These are phyloP conservation scores for Jacana jacana DNA, from an alignment of 2,113 vertebrate species.

Conservation along the genomic window DNA sequence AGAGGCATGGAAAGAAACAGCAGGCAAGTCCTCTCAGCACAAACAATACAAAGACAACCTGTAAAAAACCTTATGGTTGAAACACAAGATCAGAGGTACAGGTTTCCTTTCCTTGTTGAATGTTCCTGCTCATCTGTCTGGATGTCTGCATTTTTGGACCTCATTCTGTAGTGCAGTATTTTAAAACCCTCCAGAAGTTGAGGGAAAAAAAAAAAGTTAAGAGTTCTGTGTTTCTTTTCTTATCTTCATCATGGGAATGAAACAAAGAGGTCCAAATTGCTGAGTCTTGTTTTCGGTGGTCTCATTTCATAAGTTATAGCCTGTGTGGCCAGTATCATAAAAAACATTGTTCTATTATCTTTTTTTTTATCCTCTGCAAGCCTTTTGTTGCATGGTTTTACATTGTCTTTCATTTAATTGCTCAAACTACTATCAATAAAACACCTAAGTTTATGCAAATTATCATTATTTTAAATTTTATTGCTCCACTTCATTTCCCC, in stretches of 20 bases:
- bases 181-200: not conserved
- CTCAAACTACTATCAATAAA: not conserved
- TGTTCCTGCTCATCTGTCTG: not conserved
- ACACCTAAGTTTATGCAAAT: conserved; percentile 27
- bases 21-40: not conserved
- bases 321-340: not conserved
- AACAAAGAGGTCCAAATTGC: not conserved
- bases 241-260: not conserved
- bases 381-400: not conserved
- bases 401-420: not conserved
- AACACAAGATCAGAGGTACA: not conserved
- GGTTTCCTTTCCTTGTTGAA: not conserved
- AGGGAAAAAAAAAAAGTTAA: not conserved
- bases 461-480: conserved; percentile 15
- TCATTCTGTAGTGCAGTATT: not conserved
- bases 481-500: conserved; percentile 10
- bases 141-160: not conserved
- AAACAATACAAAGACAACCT: not conserved
- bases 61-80: not conserved
- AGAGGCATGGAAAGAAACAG: not conserved
- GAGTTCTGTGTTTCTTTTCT: not conserved
- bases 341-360: not conserved
- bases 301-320: not conserved
- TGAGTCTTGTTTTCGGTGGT: not conserved
- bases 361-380: not conserved